phyloP scores from a whole-genome alignment of 2,888 invertebrate species.

The Chrysolina americana region DNA sequence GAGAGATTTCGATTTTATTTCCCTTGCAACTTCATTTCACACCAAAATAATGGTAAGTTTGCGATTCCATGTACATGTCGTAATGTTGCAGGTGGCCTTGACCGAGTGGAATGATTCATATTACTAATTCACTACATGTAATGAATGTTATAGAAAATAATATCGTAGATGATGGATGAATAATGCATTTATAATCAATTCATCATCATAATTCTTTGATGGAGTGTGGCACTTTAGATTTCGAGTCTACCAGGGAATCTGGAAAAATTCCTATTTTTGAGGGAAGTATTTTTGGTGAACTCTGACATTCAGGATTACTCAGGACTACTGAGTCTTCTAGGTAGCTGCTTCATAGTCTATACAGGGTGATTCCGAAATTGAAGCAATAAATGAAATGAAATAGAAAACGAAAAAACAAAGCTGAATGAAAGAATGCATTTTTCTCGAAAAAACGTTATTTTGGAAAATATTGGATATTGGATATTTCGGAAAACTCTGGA shows the following conservation, averaged over 20 bases:
- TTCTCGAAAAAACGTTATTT: no score
- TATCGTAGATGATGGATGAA: constrained; percentile 38
- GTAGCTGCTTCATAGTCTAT: no score
- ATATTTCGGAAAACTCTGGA: no score
- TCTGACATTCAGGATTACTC: background rate
- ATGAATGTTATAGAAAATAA: constrained; percentile 38
- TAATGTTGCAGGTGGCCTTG: constrained; percentile 42
- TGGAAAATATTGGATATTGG: no score
- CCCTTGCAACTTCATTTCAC: background rate
- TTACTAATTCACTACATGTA: constrained; percentile 42
- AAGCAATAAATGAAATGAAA: no score
- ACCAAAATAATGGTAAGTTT: constrained; percentile 14
- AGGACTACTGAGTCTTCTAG: no score
- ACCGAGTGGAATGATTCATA: constrained; percentile 45
- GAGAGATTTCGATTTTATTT: constrained; percentile 11
- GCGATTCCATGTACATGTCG: constrained; percentile 29
- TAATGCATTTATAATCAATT: constrained; percentile 32
- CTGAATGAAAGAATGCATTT: no score
- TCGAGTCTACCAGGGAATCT: background rate
- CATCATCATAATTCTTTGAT: background rate
- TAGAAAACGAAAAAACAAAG: no score
- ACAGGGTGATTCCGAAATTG: no score
- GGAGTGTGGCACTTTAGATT: background rate
- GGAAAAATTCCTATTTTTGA: background rate
- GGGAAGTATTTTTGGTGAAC: no score